phyloP scores from a whole-genome alignment of 2,797 vertebrate species.

The Artibeus lituratus region DNA sequence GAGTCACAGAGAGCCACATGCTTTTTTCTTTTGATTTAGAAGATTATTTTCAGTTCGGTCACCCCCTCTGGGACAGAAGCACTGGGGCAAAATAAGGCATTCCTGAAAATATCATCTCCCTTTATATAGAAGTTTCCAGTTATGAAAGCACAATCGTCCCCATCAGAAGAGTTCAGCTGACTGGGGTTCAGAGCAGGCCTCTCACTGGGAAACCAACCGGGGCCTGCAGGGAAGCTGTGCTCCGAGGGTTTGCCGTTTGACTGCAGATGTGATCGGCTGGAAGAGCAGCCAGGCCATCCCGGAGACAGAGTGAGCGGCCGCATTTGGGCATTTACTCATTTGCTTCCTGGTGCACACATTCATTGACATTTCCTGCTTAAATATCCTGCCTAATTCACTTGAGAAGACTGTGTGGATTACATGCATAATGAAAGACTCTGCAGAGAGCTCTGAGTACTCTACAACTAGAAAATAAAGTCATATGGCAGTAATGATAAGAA shows the following conservation, averaged over 20 bases:
- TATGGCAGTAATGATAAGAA: neutral
- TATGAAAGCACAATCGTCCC: neutral
- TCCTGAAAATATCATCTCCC: neutral
- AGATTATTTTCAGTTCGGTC: constrained; percentile 57
- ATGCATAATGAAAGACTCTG: neutral
- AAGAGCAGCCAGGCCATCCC: neutral
- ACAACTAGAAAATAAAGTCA: neutral
- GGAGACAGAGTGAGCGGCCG: neutral
- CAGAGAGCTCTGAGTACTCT: neutral
- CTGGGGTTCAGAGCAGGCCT: neutral
- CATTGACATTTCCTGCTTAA: neutral
- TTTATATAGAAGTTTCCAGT: constrained; percentile 15
- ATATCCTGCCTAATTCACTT: neutral
- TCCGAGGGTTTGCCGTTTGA: neutral
- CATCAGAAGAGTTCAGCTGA: neutral
- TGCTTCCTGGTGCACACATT: neutral
- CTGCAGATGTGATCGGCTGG: neutral
- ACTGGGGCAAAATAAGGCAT: neutral
- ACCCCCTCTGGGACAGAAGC: neutral
- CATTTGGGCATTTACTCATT: neutral
- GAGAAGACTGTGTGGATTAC: neutral
- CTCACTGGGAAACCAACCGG: neutral
- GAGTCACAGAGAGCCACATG: constrained; percentile 11
- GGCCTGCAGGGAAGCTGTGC: neutral
- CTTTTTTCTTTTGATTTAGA: constrained; percentile 31